Conservation (phyloP, 1,140 invertebrate species). For the Leguminivora glycinivorella region DNA sequence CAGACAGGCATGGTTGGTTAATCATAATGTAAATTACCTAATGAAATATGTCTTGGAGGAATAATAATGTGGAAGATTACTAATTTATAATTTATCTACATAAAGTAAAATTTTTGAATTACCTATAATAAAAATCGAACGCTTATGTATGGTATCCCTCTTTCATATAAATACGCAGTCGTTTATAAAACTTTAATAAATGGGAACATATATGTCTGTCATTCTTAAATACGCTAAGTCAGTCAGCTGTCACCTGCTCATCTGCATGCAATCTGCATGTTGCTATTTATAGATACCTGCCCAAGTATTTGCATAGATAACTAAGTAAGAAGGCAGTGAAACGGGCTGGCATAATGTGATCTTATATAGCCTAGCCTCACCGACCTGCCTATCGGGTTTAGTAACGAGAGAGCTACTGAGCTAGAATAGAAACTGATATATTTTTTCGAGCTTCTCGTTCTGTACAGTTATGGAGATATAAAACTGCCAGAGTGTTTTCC, state of each 20-base stretch:
- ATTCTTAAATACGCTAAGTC: neutral
- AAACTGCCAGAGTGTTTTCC: too few species aligned
- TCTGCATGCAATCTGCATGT: neutral
- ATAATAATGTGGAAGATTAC: too few species aligned
- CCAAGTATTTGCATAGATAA: neutral
- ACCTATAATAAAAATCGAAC: too few species aligned
- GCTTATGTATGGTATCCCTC: too few species aligned
- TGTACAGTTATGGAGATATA: neutral
- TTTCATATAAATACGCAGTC: too few species aligned
- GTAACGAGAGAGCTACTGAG: neutral
- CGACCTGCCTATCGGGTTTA: neutral
- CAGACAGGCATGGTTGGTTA: too few species aligned
- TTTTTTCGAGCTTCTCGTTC: neutral
- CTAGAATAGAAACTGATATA: constrained; percentile 4
- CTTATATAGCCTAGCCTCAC: neutral
- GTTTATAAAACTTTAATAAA: neutral
- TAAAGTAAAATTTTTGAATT: too few species aligned
- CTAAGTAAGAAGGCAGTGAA: neutral
- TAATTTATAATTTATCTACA: too few species aligned
- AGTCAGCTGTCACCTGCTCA: neutral
- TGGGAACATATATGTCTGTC: neutral
- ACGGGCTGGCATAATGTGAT: neutral
- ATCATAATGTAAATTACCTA: too few species aligned
- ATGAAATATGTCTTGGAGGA: too few species aligned
- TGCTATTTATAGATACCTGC: constrained; percentile 1